Percentiles rank a stretch among this genome's conserved stretches.
Conservation (phyloP, 1,140 invertebrate genomes). For the Glossosoma conforme region DNA sequence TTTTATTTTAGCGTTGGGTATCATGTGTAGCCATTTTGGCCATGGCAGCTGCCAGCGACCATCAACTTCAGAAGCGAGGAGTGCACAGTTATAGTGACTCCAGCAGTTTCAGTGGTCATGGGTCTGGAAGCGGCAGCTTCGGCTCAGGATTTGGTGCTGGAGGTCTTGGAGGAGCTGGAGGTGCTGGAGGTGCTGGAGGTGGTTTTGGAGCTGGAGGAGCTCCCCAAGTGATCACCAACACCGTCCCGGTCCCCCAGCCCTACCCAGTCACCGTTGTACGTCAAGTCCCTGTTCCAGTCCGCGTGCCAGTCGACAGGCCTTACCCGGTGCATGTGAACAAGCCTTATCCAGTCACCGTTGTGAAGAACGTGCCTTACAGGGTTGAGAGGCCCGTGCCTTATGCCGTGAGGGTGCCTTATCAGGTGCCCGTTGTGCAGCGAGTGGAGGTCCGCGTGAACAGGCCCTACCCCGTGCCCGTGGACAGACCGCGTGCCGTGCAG, state of each 20-base stretch:
- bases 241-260: constrained; percentile 44
- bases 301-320: constrained; percentile 40
- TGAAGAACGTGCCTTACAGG: constrained; percentile 31
- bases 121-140: background rate
- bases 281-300: constrained; percentile 40
- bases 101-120: background rate
- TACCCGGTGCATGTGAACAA: constrained; percentile 35
- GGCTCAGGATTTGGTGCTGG: constrained; percentile 3
- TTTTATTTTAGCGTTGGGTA: constrained; percentile 2
- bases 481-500: constrained; percentile 55
- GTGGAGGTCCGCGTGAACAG: constrained; percentile 55
- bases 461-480: constrained; percentile 58
- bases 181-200: background rate
- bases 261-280: constrained; percentile 44
- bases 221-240: constrained; percentile 23
- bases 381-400: constrained; percentile 37
- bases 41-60: background rate
- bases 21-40: constrained; percentile 31
- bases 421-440: constrained; percentile 58
- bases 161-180: background rate
- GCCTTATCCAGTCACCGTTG: constrained; percentile 31
- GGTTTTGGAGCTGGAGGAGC: background rate
- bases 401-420: constrained; percentile 52
- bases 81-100: no score
- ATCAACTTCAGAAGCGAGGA: constrained; percentile 1